Percentiles rank a stretch among this genome's conserved stretches.
Evolutionary conservation across 2,113 vertebrate species (phyloP).

Genomic region (Meleagris gallopavo): DNA sequence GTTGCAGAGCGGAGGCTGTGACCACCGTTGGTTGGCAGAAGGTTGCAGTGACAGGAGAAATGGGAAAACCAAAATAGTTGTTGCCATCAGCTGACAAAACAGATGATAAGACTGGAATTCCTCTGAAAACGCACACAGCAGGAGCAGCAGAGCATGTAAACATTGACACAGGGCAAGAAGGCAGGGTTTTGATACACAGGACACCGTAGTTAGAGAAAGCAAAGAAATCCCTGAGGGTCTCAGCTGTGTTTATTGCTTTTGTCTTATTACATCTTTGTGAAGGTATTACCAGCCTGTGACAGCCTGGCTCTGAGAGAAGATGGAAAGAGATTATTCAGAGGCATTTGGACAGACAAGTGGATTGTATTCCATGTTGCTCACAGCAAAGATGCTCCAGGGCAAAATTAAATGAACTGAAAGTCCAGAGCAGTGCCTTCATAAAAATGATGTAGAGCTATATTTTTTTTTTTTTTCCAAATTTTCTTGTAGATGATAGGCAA

Average conservation of each 20-base stretch:
- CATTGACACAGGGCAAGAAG: conserved; percentile 30
- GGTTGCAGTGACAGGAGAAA: not conserved
- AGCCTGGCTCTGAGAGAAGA: conserved; percentile 25
- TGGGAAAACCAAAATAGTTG: not conserved
- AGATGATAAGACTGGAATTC: not conserved
- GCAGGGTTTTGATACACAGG: conserved; percentile 53
- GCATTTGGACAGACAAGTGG: conserved; percentile 23
- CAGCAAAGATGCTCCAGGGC: conserved; percentile 50
- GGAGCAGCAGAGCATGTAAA: conserved; percentile 46
- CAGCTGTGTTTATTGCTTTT: conserved; percentile 55
- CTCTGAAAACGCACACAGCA: not conserved
- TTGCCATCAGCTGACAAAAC: not conserved
- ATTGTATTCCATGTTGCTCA: conserved; percentile 30
- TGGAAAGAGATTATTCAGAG: conserved; percentile 55
- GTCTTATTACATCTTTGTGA: conserved; percentile 44
- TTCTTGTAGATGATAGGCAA: not conserved
- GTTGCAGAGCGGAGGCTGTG: rapidly evolving
- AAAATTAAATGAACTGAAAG: conserved; percentile 58
- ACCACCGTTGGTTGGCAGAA: not conserved
- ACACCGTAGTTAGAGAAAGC: conserved; percentile 1
- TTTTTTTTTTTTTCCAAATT: not conserved
- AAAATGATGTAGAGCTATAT: conserved; percentile 19
- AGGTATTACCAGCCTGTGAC: conserved; percentile 51
- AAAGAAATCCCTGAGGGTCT: conserved; percentile 31
- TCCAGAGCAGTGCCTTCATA: conserved; percentile 28